Evolutionary conservation across 2,113 vertebrate genomes (phyloP), one percentile per base, ranked within the genome.

Genomic region (Macaca mulatta): DNA sequence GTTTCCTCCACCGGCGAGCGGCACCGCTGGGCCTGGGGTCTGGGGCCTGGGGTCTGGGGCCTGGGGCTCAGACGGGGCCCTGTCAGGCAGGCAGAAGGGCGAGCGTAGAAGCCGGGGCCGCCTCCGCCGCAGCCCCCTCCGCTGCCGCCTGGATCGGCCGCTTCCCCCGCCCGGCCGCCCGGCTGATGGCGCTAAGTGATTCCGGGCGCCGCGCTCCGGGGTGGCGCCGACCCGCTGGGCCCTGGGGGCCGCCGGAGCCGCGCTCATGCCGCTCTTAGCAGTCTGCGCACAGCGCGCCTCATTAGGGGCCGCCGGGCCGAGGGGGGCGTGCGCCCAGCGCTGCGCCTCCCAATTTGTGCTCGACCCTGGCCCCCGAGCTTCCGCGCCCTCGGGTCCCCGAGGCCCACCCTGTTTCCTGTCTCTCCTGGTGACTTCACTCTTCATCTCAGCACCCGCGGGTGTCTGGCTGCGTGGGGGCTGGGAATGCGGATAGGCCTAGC

Each of bases 1-100:
- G 0, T 30, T 43, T 81, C 55, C 35, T 23, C 0, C 52, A 35
- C 23, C 0, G 12, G n/a, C 30, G 74, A 40, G 23, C n/a, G 1
- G 80, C 2, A 20, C 79, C 5, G 8, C 17, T 9, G 17, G 69
- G 3, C 69, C 35, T 8, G 35, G 69, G 13, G 61, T 1, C 10
- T 30, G 27, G 1, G 61, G 61, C 6, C 9, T 25, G 13, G 61
- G 12, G 61, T 13, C 25, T 13, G 27, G 50, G 50, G 52, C 52
- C 17, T 55, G 52, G 52, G 52, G 52, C 32, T 5, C 8, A 10
- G 78, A 32, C 5, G 9, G 38, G 72, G 72, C 32, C 48, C 48
- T 8, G 48, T 38, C 7, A 14, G 25, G 22, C n/a, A 25, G 32
- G 35, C 27, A 27, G 61, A 64, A 30, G 32, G 27, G 22, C 45